Evolutionary conservation across 2,113 vertebrate species (phyloP), one percentile per base, ranked within the genome.

Genomic region (Collichthys lucidus): DNA sequence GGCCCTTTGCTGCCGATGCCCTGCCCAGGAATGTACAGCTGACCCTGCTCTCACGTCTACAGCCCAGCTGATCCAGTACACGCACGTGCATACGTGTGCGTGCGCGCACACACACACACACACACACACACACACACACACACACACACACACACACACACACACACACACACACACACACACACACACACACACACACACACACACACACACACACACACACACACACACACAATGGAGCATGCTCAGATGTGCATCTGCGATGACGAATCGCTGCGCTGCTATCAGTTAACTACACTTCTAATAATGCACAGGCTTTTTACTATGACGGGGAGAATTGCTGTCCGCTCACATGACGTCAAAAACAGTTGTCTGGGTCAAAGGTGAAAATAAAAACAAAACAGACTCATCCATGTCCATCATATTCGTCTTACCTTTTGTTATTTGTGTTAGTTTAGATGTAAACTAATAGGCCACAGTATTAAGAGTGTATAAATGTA

Each of bases 21-120:
- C 78, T 79, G 79, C 79, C 67, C 44, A 83, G 71, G 82, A 86
- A 79, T 83, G 86, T 79, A 77, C 42, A 31, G 49, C 80, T 85
- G 82, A 86, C 75, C 80, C 64, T 71, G 62, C 64, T 69, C 60
- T 73, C 71, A 68, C 7, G 4, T 79, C 79, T 49, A 59, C 57
- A 67, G 69, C 47, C 61, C 77, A 86, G 87, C 81, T 90, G 86
- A 89, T 76, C 73, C 69, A 2, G 2, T 3, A 53, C 68, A 11
- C 31, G 31, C 31, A 31, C 4, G 31, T 31, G 31, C 31, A 31
- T 5, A 5, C 31, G 31, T 31, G 31, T 5, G 31, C 31, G 29
- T 5, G 29, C 29, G 29, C 2, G 29, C 29, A 31, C 44, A 24
- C 0, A 69, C 60, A 66, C 60, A 53, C 57, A 69, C 29, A 74